Base-by-base conservation (phyloP, 1,140 invertebrate genomes). In the Pantala flavescens region DNA sequence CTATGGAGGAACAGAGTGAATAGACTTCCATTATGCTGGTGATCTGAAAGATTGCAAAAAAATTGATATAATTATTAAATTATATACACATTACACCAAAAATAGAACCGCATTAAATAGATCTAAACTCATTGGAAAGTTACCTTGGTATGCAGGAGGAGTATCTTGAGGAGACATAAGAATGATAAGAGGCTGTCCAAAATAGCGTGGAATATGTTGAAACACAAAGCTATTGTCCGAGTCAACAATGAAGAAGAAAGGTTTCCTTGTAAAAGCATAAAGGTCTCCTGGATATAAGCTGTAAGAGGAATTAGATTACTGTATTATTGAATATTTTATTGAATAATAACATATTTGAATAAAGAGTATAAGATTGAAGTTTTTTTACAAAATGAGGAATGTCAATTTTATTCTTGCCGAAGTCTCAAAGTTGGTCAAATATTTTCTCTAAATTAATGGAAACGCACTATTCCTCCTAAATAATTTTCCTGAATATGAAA, bases 1-100 rank as follows among this genome's bases (percentile, higher is more conserved):
- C 92, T 94, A 84, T 98, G 95, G 74, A 98, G 88, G 85, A 98
- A 98, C 78, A 98, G 85, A 28, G 96, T 98, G 84, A 98, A 97
- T 75, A 98, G 84, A 80, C 91, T 96, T 71, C 97, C 97, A 81
- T 95, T 93, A 81, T 93, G 91, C 81, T 94, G 90, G 78, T 94
- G 89, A 84, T 97, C 95, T 91, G 87, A 73, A 78, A 84, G 82
- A 79, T 78, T 75, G 76, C 73, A 79, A 77, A 74, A 49, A 49
- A 11, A 49, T 49, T n/a, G n/a, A n/a, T n/a, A n/a, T n/a, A n/a
- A n/a, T n/a, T n/a, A n/a, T n/a, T n/a, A n/a, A n/a, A n/a, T n/a
- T n/a, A n/a, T n/a, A n/a, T n/a, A n/a, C n/a, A n/a, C n/a, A n/a
- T n/a, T n/a, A n/a, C n/a, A n/a, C n/a, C n/a, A n/a, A n/a, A n/a